These are phyloP conservation scores for Sarcophaga peregrina DNA, from an alignment of 1,140 invertebrate genomes.

Conservation along the genomic window DNA sequence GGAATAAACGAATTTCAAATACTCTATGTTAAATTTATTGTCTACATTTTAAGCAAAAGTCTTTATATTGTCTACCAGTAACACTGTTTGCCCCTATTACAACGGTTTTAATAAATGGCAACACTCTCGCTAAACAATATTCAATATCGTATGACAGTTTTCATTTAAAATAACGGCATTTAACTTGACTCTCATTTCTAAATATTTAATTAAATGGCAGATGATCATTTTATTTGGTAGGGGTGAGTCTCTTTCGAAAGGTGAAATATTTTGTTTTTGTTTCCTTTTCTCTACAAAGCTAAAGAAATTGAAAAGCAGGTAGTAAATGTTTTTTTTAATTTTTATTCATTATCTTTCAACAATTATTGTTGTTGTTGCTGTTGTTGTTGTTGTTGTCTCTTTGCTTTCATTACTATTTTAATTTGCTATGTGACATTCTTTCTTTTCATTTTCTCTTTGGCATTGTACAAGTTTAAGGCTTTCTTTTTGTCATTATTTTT, in stretches of 20 bases:
- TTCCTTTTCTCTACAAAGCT: slow-evolving; percentile 2
- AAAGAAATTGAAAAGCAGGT: slow-evolving; percentile 21
- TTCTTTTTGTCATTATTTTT: background rate
- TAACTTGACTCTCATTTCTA: no score
- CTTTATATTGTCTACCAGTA: no score
- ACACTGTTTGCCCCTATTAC: no score
- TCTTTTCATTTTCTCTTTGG: background rate
- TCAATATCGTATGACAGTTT: no score
- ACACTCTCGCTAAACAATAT: no score
- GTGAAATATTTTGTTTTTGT: background rate
- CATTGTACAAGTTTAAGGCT: slow-evolving; percentile 13
- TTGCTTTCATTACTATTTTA: slow-evolving; percentile 5
- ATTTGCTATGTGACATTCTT: slow-evolving; percentile 1
- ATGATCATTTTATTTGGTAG: background rate
- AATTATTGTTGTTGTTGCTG: background rate
- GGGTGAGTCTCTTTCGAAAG: background rate
- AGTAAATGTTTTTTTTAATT: background rate
- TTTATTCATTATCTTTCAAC: no score
- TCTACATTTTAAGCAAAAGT: no score
- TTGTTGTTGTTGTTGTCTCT: background rate
- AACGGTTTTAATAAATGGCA: no score
- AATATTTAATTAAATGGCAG: no score
- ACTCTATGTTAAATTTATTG: no score
- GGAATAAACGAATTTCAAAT: no score
- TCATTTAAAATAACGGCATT: no score